phyloP scores from a whole-genome alignment of 2,113 vertebrate species.

The Nycticebus coucang region DNA sequence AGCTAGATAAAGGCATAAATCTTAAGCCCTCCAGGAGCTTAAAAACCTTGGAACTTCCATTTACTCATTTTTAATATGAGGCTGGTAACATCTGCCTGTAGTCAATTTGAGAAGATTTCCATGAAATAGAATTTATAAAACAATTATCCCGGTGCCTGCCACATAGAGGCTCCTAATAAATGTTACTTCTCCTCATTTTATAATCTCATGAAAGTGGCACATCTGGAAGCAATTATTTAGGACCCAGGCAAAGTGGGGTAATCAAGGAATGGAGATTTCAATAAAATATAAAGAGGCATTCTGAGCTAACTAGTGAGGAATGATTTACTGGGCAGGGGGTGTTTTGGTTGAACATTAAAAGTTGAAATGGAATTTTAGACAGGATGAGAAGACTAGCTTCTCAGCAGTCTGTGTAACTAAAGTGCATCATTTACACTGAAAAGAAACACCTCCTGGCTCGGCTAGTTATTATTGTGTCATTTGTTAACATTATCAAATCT shows the following conservation, averaged over 20 bases:
- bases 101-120: conserved; percentile 29
- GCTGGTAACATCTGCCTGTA: not conserved
- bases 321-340: conserved; percentile 5
- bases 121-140: conserved; percentile 25
- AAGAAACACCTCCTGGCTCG: conserved; percentile 52
- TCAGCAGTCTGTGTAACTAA: conserved; percentile 36
- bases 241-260: not conserved
- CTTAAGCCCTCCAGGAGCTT: not conserved
- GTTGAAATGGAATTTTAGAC: not conserved
- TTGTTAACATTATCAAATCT: conserved; percentile 73
- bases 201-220: conserved; percentile 3
- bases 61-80: not conserved
- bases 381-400: not conserved
- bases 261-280: conserved; percentile 33
- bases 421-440: conserved; percentile 17
- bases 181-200: conserved; percentile 23
- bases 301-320: not conserved
- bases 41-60: not conserved
- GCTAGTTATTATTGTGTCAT: conserved; percentile 58
- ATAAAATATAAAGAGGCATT: not conserved
- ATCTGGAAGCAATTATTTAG: conserved; percentile 54
- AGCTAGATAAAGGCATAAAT: not conserved
- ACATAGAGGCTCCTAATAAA: conserved; percentile 3
- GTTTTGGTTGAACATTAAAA: not conserved
- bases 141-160: conserved; percentile 41